A percentile compares a stretch with the other conserved stretches of the same genome.
Conservation (phyloP, 2,113 vertebrate genomes). For the Prinia subflava region DNA sequence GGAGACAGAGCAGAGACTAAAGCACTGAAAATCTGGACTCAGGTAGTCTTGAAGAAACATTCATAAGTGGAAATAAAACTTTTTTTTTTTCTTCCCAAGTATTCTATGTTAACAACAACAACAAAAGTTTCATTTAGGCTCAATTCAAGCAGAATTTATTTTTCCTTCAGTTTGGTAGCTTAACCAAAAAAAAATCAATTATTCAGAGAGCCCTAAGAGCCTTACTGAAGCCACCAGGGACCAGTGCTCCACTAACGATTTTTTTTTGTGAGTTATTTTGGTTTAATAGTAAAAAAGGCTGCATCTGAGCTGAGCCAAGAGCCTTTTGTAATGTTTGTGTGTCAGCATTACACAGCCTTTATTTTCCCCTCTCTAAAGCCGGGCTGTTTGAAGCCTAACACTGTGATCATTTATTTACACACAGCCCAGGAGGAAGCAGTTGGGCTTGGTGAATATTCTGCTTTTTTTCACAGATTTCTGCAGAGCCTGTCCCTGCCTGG, state of each 20-base stretch:
- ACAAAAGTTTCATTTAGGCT: not conserved
- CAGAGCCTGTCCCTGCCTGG: not conserved
- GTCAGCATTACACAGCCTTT: not conserved
- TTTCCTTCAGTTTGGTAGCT: not conserved
- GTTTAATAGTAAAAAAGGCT: slow-evolving; percentile 33
- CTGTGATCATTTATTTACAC: slow-evolving; percentile 71
- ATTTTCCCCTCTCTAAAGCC: slow-evolving; percentile 2
- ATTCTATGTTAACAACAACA: not conserved
- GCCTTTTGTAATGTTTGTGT: slow-evolving; percentile 33
- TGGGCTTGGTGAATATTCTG: slow-evolving; percentile 42
- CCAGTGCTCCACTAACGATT: not conserved
- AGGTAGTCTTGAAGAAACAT: not conserved
- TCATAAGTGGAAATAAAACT: not conserved
- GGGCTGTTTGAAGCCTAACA: slow-evolving; percentile 55
- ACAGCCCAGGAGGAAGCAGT: slow-evolving; percentile 34
- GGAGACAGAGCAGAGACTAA: not conserved
- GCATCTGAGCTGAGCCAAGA: not conserved
- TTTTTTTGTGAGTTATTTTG: slow-evolving; percentile 43
- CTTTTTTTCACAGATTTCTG: not conserved
- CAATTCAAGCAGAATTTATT: not conserved
- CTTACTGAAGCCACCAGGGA: slow-evolving; percentile 3
- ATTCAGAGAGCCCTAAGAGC: slow-evolving; percentile 34
- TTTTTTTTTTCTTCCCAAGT: not conserved
- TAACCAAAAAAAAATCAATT: slow-evolving; percentile 21
- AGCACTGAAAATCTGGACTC: not conserved